A percentile compares a stretch with the other conserved stretches of the same genome.
Evolutionary conservation across 2,113 vertebrate species (phyloP).

Genomic region (Pteronura brasiliensis): DNA sequence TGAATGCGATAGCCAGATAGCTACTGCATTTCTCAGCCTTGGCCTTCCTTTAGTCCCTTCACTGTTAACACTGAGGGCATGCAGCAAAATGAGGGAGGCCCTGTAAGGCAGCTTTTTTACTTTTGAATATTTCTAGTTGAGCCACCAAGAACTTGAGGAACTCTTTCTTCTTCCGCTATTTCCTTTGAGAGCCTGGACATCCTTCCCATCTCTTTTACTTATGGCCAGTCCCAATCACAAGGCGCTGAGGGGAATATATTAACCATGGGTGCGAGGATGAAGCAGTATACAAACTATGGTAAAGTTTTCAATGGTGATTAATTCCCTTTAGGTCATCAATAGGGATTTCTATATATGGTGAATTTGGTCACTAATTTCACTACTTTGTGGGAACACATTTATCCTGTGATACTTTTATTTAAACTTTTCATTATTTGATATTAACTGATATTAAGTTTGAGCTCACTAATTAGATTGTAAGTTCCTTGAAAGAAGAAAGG

Average conservation of each 20-base stretch:
- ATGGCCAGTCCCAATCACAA: not conserved
- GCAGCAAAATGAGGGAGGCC: not conserved
- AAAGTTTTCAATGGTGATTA: not conserved
- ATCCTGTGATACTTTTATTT: not conserved
- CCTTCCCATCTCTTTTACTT: not conserved
- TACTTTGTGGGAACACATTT: not conserved
- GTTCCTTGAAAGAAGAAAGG: not conserved
- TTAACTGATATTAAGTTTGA: not conserved
- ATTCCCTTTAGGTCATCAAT: not conserved
- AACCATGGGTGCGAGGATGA: not conserved
- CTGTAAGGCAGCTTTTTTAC: not conserved
- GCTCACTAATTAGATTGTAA: not conserved
- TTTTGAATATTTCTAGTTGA: not conserved
- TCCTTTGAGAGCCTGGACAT: not conserved
- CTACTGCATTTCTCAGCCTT: not conserved
- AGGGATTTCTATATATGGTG: not conserved
- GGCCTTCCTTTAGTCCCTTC: not conserved
- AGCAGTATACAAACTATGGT: not conserved
- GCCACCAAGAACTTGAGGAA: not conserved
- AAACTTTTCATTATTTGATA: not conserved
- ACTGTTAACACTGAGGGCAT: not conserved
- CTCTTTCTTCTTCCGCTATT: not conserved
- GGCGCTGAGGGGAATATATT: not conserved
- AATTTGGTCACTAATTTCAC: not conserved
- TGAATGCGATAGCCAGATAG: not conserved